Base-by-base conservation (phyloP, 2,113 vertebrate genomes). In the Hyla sarda region DNA sequence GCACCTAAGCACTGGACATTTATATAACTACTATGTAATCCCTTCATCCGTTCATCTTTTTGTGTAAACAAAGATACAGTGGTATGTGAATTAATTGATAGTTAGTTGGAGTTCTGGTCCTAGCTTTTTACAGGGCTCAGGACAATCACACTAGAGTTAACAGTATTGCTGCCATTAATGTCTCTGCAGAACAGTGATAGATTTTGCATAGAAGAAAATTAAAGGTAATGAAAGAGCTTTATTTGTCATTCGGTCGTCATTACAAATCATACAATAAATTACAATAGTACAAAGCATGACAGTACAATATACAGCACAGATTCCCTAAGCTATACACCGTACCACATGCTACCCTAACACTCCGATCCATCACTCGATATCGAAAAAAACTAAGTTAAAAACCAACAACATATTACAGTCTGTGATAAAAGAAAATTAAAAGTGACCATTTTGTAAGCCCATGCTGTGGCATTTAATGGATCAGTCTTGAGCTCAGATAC, bases 381-480 rank as follows among this genome's bases (percentile, higher is more conserved):
- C n/a, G n/a, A n/a, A n/a, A n/a, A n/a, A n/a, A n/a, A n/a, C n/a
- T n/a, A n/a, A n/a, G n/a, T n/a, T n/a, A n/a, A n/a, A n/a, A n/a
- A n/a, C n/a, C n/a, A n/a, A n/a, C n/a, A n/a, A n/a, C n/a, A n/a
- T n/a, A n/a, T n/a, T n/a, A n/a, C n/a, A n/a, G n/a, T n/a, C n/a
- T n/a, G n/a, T n/a, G n/a, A 67, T 67, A 12, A 34, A 11, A 12
- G 34, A 21, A 41, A 71, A 71, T 41, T 71, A 2, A 71, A 5
- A 41, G 67, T 71, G 32, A 71, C 67, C 30, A 41, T 41, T 41
- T 71, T 5, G 10, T 71, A 23, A 32, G 13, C 32, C 67, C 34
- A 23, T 69, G 32, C 65, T 69, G 65, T 69, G 65, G 65, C 65
- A 69, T 41, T 71, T 41, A 71, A 37, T 71, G 12, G 67, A 71